A percentile compares a stretch with the other conserved stretches of the same genome.
Conservation (phyloP, 2,113 vertebrate genomes). For the Caretta caretta region DNA sequence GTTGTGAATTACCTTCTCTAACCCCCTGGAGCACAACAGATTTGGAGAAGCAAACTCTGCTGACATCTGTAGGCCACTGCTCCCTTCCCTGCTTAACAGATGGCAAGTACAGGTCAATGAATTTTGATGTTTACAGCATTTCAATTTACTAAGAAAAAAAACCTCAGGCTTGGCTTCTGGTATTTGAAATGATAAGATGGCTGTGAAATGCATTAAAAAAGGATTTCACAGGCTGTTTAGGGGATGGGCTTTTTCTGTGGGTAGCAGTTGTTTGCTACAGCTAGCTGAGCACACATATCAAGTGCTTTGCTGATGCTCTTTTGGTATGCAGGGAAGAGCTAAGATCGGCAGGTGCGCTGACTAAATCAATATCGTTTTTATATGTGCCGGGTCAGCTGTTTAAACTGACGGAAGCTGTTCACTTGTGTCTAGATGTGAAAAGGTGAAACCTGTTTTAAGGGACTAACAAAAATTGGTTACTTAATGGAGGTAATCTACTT, state of each 20-base stretch:
- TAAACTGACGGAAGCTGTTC: neutral
- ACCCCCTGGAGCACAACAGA: neutral
- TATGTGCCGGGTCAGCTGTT: neutral
- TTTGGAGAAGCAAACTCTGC: neutral
- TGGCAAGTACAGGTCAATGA: neutral
- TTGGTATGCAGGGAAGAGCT: neutral
- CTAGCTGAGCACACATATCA: neutral
- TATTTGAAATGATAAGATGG: neutral
- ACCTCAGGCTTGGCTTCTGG: neutral
- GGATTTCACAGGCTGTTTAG: neutral
- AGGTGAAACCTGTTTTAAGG: neutral
- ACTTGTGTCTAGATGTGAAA: neutral
- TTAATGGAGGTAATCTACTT: neutral
- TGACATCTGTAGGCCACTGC: neutral
- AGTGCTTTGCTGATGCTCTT: neutral
- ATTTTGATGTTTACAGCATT: neutral
- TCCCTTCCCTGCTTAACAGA: neutral
- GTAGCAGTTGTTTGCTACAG: neutral
- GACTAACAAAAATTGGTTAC: neutral
- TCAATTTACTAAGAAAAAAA: accelerated
- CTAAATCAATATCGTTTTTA: neutral
- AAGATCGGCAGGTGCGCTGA: neutral
- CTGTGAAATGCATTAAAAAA: neutral
- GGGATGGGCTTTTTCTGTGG: neutral
- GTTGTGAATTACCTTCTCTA: neutral